Evolutionary conservation across 2,113 vertebrate species (phyloP).

Genomic region (Sapajus apella): DNA sequence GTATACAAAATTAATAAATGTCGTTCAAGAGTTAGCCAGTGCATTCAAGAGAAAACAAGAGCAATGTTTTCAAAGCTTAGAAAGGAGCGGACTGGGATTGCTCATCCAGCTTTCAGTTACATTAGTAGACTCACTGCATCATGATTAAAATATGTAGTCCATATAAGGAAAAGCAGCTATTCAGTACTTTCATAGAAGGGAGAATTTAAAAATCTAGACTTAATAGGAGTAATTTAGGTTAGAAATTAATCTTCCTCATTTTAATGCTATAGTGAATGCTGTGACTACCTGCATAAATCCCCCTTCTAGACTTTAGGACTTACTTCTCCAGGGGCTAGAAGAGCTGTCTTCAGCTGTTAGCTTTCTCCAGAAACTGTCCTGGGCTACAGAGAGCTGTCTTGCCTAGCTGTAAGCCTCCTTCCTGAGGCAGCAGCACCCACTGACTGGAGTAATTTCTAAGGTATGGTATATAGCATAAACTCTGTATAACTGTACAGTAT

Average conservation of each 20-base stretch:
- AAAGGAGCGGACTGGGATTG: neutral
- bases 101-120: slow-evolving; percentile 24
- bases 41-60: slow-evolving; percentile 47
- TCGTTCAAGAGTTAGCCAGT: neutral
- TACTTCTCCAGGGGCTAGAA: neutral
- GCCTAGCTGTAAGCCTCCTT: neutral
- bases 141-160: neutral
- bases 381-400: neutral
- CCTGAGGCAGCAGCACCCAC: neutral
- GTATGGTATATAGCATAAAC: neutral
- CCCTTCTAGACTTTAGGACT: neutral
- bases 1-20: slow-evolving; percentile 17
- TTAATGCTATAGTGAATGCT: neutral
- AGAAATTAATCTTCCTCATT: neutral
- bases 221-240: neutral
- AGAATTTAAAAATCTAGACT: neutral
- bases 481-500: neutral
- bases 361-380: neutral
- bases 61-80: slow-evolving; percentile 36
- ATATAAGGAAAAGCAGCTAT: neutral
- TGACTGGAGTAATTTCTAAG: neutral
- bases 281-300: neutral
- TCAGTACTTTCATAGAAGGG: neutral
- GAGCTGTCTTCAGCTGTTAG: neutral
- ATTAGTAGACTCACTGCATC: neutral